These are phyloP conservation scores for Eristalinus aeneus DNA, from an alignment of 2,888 invertebrate genomes.

Conservation along the genomic window DNA sequence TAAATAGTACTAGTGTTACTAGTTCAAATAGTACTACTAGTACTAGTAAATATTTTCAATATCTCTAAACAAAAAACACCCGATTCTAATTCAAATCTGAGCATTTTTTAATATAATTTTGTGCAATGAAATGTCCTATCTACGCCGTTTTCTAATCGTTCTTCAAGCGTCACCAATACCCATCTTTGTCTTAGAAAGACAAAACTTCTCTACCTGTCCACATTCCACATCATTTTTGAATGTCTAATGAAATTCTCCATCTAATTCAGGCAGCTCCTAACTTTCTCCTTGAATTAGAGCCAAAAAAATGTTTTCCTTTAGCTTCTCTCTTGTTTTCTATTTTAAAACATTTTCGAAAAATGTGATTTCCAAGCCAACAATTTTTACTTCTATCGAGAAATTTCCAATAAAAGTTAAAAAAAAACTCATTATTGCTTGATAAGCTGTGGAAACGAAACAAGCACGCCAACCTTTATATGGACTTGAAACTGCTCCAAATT, in stretches of 20 bases:
- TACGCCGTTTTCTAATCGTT: no score
- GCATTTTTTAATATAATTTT: no score
- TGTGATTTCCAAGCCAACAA: neutral
- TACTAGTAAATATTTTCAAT: no score
- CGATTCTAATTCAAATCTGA: no score
- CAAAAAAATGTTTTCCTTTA: neutral
- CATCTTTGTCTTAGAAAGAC: no score
- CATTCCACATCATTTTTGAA: neutral
- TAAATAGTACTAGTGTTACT: no score
- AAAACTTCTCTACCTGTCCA: no score
- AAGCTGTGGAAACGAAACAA: neutral
- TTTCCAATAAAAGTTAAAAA: neutral
- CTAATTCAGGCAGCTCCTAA: neutral
- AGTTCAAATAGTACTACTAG: no score
- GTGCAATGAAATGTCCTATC: no score
- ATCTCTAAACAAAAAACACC: no score
- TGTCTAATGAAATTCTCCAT: neutral
- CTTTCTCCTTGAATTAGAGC: neutral
- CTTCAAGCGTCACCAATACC: no score
- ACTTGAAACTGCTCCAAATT: constrained; percentile 25
- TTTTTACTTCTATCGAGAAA: neutral
- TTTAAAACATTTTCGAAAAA: neutral
- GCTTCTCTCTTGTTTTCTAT: neutral
- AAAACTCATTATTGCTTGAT: neutral
- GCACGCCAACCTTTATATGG: neutral